phyloP scores from a whole-genome alignment of 1,140 invertebrate genomes.

The Leptinotarsa undecemlineata region DNA sequence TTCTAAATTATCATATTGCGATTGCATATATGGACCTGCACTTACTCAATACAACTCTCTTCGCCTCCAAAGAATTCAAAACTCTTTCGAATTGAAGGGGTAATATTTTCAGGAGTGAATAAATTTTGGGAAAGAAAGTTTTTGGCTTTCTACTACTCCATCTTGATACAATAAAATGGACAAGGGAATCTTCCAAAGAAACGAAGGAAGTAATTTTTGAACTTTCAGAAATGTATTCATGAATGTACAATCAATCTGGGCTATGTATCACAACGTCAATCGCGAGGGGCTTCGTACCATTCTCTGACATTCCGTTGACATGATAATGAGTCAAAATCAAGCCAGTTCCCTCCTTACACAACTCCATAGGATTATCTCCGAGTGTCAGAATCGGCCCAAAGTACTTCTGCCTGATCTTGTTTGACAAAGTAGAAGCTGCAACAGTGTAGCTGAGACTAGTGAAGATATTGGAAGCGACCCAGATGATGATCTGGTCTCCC shows the following conservation, averaged over 20 bases:
- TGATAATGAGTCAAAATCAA: slow-evolving; percentile 44
- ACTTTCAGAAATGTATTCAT: no score
- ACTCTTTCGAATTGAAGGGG: no score
- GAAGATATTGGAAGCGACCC: slow-evolving; percentile 43
- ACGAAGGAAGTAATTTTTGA: no score
- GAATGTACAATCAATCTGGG: slow-evolving; percentile 19
- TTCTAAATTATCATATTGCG: no score
- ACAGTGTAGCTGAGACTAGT: slow-evolving; percentile 43
- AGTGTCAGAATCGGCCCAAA: slow-evolving; percentile 42
- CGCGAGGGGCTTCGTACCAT: slow-evolving; percentile 34
- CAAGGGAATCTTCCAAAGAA: no score
- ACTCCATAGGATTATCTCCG: slow-evolving; percentile 33
- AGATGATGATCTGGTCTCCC: slow-evolving; percentile 39
- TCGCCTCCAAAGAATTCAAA: no score
- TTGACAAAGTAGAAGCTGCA: slow-evolving; percentile 42
- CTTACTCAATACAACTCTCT: no score
- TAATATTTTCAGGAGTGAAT: no score
- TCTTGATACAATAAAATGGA: no score
- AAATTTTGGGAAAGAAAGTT: no score
- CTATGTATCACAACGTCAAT: slow-evolving; percentile 43
- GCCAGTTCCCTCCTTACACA: slow-evolving; percentile 39
- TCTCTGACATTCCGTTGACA: slow-evolving; percentile 36
- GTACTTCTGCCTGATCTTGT: slow-evolving; percentile 44
- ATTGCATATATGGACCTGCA: no score
- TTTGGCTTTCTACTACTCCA: no score